Base-by-base conservation (phyloP, 2,888 invertebrate genomes). In the Galeopsomyia nigrocyanea region DNA sequence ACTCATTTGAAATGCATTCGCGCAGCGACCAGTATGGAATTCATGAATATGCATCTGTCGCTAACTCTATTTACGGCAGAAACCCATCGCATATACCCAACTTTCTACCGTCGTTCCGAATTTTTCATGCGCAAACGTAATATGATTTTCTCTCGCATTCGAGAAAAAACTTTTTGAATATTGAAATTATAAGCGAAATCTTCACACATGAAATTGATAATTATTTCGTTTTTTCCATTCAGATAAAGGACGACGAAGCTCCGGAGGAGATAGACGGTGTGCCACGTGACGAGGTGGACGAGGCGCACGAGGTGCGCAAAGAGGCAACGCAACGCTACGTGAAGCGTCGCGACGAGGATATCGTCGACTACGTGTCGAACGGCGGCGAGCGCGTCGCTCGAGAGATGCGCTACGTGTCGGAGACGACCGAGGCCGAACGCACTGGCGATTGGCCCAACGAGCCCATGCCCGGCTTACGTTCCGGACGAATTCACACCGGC, bases 341-440 rank as follows among this genome's bases (percentile, higher is more conserved):
- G 68, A 92, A 95, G 83, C 92, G 91, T 81, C 90, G 94, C 70
- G 92, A 94, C 83, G 94, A 95, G 86, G 93, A 93, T 81, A 91
- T 93, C 84, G 94, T 95, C 63, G 95, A 95, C 86, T 93, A 94
- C 85, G 88, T 94, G 86, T 93, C 93, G 81, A 92, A 94, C 84
- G 95, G 95, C 84, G 95, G 95, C 78, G 91, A 93, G 82, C 91
- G 93, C 81, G 89, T 95, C 81, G 93, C 91, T 77, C 92, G 93
- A 86, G 94, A 95, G 83, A 92, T 94, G 90, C 91, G 93, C 82
- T 93, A 93, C 87, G 91, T 92, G 80, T 93, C 94, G 50, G 93
- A 94, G 85, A 94, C 93, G 60, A 93, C 93, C 85, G 94, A 95
- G 89, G 93, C 94, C 86, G 92, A 92, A 83, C 88, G 92, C 75